Evolutionary conservation across 2,797 vertebrate genomes (phyloP), one percentile per base, ranked within the genome.

Genomic region (Sebastes umbrosus): DNA sequence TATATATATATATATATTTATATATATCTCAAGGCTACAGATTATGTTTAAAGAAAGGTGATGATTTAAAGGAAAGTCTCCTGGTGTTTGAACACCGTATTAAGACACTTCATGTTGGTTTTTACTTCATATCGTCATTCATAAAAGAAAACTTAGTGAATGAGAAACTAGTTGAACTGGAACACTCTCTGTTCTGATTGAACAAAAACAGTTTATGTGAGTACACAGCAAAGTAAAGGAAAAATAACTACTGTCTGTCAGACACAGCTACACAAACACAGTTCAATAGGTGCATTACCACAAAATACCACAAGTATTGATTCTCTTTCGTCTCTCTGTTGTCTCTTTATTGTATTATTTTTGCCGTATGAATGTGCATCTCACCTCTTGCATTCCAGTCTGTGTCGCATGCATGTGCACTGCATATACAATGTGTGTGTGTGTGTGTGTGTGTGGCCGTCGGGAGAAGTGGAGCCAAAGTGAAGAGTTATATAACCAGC

Each of bases 401-500:
- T 64, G 32, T 34, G 5, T 43, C 3, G 8, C 72, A 1, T 9
- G 20, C 31, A 50, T 39, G 43, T 31, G 66, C 55, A 8, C 25
- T 63, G 59, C 62, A 20, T 16, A 31, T 46, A 46, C n/a, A n/a
- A n/a, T n/a, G n/a, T n/a, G n/a, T n/a, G n/a, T 52, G 59, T 6
- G 13, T 36, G 70, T 7, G 24, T 24, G 24, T 24, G 32, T 34
- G 0, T 43, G 67, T 43, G 67, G 79, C 75, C 82, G 59, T 78
- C 12, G 43, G 72, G 83, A 84, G 86, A 90, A 91, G 63, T 67
- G 69, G 46, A 88, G 80, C 80, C 79, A 22, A 83, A 87, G 59
- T 79, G 90, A 91, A 82, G 76, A 65, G 63, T 92, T 90, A 87
- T 74, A 82, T 92, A 93, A 93, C 77, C 24, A 50, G 68, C 74